Conservation (phyloP, 2,113 vertebrate species). For the Manacus vitellinus region DNA sequence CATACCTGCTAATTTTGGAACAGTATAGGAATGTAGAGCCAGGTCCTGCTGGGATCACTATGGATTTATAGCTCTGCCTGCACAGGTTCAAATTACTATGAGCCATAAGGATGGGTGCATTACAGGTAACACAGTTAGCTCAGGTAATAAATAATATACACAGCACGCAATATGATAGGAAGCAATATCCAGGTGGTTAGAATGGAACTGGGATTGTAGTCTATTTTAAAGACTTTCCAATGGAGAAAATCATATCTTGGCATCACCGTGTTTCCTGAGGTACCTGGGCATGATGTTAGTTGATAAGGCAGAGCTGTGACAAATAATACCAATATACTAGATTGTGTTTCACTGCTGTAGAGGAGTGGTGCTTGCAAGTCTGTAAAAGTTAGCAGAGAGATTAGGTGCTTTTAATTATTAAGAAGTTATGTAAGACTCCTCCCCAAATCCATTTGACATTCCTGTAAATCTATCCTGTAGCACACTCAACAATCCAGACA, state of each 20-base stretch:
- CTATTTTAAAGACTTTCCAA: not conserved
- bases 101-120: not conserved
- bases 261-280: not conserved
- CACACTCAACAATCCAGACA: accelerated
- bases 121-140: slow-evolving; percentile 1
- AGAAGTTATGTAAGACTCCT: slow-evolving; percentile 25
- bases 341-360: not conserved
- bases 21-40: not conserved
- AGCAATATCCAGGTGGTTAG: not conserved
- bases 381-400: slow-evolving; percentile 32
- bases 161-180: not conserved
- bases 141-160: slow-evolving; percentile 45
- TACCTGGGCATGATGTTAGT: not conserved
- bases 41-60: not conserved
- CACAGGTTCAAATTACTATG: not conserved
- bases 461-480: slow-evolving; percentile 18
- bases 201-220: not conserved
- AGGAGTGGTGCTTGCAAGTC: not conserved
- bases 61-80: not conserved
- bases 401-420: slow-evolving; percentile 48
- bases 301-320: not conserved
- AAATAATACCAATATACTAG: not conserved
- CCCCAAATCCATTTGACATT: slow-evolving; percentile 11
- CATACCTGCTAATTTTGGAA: not conserved
- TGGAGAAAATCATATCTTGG: not conserved